Base-by-base conservation (phyloP, 2,113 vertebrate species). In the Myotis davidii region DNA sequence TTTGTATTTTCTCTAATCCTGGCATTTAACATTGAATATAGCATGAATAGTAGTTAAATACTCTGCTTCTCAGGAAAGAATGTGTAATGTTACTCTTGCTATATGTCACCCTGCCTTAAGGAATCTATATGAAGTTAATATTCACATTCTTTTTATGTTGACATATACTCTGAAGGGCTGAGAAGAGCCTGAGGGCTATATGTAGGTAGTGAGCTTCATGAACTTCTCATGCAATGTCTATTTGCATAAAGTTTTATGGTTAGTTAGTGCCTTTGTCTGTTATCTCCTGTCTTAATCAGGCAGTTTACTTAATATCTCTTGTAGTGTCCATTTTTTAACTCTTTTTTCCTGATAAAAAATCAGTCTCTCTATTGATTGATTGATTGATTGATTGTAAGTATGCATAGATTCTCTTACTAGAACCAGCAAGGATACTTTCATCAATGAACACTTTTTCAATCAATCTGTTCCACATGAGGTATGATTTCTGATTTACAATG, bases 121-220 rank as follows among this genome's bases (percentile, higher is more conserved):
- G 76, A 87, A 92, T 79, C 34, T 34, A 61, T 61, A 59, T 88
- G 45, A 96, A 93, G 76, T 94, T 91, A 93, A 85, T 96, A 96
- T 92, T 74, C 50, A 90, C 27, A 25, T 9, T 81, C 11, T n/a
- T 81, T 97, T 88, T 85, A 92, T 95, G 48, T 82, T 88, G 67
- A 64, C 77, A 67, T 67, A 77, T 54, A 67, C 39, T 88, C 45
- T 42, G 59, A 96, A 85, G 29, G 3, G 25, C 16, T 79, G 34
- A 86, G 67, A 70, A 5, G 2, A 85, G 21, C 72, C 72, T 81
- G 82, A 6, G 78, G 48, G 95, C 73, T 82, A 86, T 90, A 88
- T 6, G 8, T 56, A 85, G 25, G 10, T 12, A 85, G 37, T 56
- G 6, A 95, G 42, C 16, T 69, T 91, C 67, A 32, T 95, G 77